Conservation (phyloP, 2,888 invertebrate species). For the Caenorhabditis sulstoni region DNA sequence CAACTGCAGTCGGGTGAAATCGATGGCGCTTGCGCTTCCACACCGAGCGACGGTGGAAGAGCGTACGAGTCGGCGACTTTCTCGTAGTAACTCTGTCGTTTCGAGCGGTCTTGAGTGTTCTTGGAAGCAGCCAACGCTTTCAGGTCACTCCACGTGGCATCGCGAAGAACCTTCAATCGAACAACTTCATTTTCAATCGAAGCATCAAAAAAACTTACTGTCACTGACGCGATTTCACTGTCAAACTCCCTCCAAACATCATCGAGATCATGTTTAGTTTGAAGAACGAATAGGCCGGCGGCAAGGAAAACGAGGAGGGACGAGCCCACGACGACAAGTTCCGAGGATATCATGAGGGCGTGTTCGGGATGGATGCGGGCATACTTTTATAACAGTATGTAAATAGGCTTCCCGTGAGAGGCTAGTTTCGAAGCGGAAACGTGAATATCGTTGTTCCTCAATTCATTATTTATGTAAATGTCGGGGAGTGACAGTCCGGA, state of each 20-base stretch:
- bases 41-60: constrained; percentile 48
- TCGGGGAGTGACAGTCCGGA: constrained; percentile 10
- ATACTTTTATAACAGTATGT: constrained; percentile 20
- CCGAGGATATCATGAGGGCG: constrained; percentile 27
- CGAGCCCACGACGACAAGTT: constrained; percentile 32
- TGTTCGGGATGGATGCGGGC: neutral
- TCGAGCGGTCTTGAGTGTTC: constrained; percentile 13
- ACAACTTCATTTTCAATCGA: neutral
- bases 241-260: constrained; percentile 36
- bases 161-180: constrained; percentile 33
- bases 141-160: constrained; percentile 43
- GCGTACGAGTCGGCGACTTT: constrained; percentile 53
- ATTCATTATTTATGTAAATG: constrained; percentile 12
- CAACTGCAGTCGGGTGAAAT: constrained; percentile 68
- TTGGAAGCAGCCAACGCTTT: constrained; percentile 7
- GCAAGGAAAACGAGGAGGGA: constrained; percentile 23
- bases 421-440: constrained; percentile 5
- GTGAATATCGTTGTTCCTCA: neutral
- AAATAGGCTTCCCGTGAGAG: constrained; percentile 25
- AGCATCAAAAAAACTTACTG: constrained; percentile 13
- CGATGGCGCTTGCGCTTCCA: constrained; percentile 61
- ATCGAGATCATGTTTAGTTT: constrained; percentile 45
- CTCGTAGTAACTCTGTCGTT: constrained; percentile 61
- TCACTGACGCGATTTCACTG: constrained; percentile 11
- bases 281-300: constrained; percentile 24